Percentiles rank a stretch among this genome's conserved stretches.
Conservation (phyloP, 2,888 invertebrate genomes). For the Eledone cirrhosa region DNA sequence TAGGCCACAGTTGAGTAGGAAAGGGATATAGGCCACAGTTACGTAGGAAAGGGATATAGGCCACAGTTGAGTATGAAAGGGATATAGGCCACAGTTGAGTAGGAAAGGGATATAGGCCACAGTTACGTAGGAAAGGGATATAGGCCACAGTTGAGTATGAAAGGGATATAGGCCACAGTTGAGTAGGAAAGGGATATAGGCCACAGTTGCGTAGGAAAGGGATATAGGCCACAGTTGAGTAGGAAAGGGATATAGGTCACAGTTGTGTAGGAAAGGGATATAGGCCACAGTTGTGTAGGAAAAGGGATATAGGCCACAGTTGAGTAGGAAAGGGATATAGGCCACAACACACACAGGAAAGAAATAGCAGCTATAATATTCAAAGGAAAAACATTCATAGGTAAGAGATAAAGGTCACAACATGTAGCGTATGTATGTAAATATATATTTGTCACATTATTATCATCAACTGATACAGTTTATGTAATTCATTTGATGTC, state of each 20-base stretch:
- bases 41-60: neutral
- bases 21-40: neutral
- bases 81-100: neutral
- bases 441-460: too few relatives aligned
- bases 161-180: neutral
- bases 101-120: neutral
- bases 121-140: neutral
- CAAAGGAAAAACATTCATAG: too few relatives aligned
- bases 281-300: neutral
- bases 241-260: neutral
- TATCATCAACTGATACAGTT: too few relatives aligned
- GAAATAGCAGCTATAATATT: too few relatives aligned
- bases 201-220: neutral
- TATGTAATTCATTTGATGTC: too few relatives aligned
- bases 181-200: neutral
- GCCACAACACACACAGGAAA: too few relatives aligned
- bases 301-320: neutral
- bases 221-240: neutral
- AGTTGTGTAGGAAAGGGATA: neutral
- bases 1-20: neutral
- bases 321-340: too few relatives aligned
- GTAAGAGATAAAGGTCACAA: too few relatives aligned
- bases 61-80: neutral
- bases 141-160: slow-evolving; percentile 1
- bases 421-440: too few relatives aligned